Conservation (phyloP, 2,113 vertebrate species). For the Brachypodius melanocephalos region DNA sequence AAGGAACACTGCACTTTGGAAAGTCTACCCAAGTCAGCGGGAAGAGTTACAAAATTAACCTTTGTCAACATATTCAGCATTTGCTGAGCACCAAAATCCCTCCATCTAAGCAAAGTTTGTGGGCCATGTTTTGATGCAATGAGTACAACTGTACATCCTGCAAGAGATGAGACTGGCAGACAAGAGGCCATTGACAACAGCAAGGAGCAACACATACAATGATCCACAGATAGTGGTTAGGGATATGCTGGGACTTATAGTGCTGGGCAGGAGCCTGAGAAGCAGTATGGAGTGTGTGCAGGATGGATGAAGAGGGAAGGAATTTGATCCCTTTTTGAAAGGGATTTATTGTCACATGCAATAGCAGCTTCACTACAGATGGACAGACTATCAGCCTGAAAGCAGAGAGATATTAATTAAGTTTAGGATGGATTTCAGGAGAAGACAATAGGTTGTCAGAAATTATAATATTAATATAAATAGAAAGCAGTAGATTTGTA, state of each 20-base stretch:
- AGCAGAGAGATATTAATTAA: background rate
- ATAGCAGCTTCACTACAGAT: background rate
- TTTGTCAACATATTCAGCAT: background rate
- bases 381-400: background rate
- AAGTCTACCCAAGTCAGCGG: background rate
- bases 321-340: background rate
- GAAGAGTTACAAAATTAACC: background rate
- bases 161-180: background rate
- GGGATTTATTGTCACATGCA: background rate
- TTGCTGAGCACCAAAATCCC: background rate
- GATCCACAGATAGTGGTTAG: background rate
- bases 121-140: background rate
- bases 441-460: background rate
- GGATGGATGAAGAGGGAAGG: background rate
- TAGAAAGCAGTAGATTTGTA: background rate
- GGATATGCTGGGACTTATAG: background rate
- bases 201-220: fast-evolving
- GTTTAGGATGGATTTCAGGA: background rate
- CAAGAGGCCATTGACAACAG: background rate
- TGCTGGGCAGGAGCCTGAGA: background rate
- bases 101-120: background rate
- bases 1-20: background rate
- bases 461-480: background rate
- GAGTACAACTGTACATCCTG: background rate
- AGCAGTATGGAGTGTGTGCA: fast-evolving